phyloP scores from a whole-genome alignment of 2,797 vertebrate genomes.

The Epinephelus coioides region DNA sequence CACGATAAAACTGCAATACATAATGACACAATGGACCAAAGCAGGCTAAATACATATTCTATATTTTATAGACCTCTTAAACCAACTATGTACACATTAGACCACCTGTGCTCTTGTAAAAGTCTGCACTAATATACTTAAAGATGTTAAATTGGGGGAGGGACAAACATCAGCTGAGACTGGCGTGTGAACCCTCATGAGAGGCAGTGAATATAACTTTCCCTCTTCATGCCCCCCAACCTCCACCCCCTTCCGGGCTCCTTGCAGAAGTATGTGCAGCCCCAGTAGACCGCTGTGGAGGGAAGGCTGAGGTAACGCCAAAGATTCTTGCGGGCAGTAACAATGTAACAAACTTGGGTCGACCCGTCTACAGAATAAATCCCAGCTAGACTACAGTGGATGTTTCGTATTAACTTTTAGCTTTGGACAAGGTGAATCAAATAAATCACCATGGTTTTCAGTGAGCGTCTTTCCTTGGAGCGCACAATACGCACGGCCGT shows the following conservation, averaged over 20 bases:
- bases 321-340: slow-evolving; percentile 12
- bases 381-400: not conserved
- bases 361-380: slow-evolving; percentile 9
- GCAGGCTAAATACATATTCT: not conserved
- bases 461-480: slow-evolving; percentile 28
- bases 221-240: slow-evolving; percentile 41
- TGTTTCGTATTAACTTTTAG: not conserved
- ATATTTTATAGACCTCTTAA: not conserved
- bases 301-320: not conserved
- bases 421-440: slow-evolving; percentile 4
- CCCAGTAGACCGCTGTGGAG: slow-evolving; percentile 23
- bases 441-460: slow-evolving; percentile 47
- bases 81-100: not conserved
- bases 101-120: slow-evolving; percentile 13
- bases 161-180: slow-evolving; percentile 27
- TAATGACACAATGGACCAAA: not conserved
- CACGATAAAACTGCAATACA: not conserved
- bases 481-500: slow-evolving; percentile 53
- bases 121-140: not conserved
- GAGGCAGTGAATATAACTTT: slow-evolving; percentile 59
- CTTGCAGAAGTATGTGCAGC: slow-evolving; percentile 27
- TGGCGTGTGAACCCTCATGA: slow-evolving; percentile 61
- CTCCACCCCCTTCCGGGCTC: slow-evolving; percentile 59
- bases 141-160: slow-evolving; percentile 32
- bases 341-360: slow-evolving; percentile 58